phyloP scores from a whole-genome alignment of 2,888 invertebrate genomes.

The Tuberolachnus salignus region DNA sequence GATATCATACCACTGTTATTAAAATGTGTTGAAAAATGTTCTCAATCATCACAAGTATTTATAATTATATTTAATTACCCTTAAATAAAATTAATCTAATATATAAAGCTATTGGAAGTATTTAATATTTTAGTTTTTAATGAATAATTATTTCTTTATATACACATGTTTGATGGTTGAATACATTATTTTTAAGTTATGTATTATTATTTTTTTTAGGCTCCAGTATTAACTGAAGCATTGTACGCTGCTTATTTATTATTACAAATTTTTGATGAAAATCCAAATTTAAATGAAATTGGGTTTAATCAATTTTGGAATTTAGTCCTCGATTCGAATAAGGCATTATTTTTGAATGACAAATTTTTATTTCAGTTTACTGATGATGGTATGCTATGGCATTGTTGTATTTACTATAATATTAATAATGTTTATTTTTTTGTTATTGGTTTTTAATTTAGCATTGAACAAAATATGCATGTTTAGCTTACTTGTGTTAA shows the following conservation, averaged over 20 bases:
- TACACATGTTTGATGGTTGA: no score
- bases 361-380: constrained; percentile 75
- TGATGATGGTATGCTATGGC: constrained; percentile 68
- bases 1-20: constrained; percentile 37
- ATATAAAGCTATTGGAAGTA: no score
- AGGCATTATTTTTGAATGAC: constrained; percentile 81
- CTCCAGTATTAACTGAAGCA: constrained; percentile 72
- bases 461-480: constrained; percentile 44
- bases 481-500: constrained; percentile 44
- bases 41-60: constrained; percentile 41
- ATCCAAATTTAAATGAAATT: constrained; percentile 63
- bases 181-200: no score
- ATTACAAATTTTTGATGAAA: constrained; percentile 68
- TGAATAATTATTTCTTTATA: background rate
- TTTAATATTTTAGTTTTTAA: background rate
- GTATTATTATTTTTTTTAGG: constrained; percentile 64
- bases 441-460: constrained; percentile 6
- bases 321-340: constrained; percentile 75
- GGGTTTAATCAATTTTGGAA: constrained; percentile 71
- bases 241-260: constrained; percentile 73
- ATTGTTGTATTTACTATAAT: background rate
- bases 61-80: background rate
- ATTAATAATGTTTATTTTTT: constrained; percentile 12
- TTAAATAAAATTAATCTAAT: no score
- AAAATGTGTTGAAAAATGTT: constrained; percentile 50